phyloP scores from a whole-genome alignment of 2,888 invertebrate species.

The Thelaira solivaga region DNA sequence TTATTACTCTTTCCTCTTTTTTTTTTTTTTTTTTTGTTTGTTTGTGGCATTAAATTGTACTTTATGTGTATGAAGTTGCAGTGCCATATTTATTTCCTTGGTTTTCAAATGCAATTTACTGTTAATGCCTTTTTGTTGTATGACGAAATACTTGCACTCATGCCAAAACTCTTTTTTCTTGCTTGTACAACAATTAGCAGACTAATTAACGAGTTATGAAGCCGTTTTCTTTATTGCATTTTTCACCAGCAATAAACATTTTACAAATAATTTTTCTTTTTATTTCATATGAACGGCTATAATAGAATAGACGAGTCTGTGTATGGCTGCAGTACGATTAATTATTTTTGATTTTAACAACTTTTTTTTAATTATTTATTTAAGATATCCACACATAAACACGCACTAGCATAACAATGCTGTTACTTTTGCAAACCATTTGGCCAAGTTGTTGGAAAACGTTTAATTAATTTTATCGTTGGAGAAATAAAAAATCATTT shows the following conservation, averaged over 20 bases:
- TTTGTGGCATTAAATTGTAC: conserved; percentile 26
- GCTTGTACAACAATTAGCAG: conserved; percentile 35
- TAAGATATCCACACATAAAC: too few species aligned
- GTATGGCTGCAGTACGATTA: neutral
- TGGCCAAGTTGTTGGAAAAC: too few species aligned
- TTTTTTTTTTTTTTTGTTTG: conserved; percentile 4
- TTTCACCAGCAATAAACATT: neutral
- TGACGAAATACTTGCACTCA: conserved; percentile 14
- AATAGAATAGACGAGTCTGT: neutral
- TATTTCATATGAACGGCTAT: neutral
- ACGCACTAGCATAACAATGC: too few species aligned
- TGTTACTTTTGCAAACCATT: too few species aligned
- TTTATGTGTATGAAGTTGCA: conserved; percentile 32
- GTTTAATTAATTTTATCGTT: too few species aligned
- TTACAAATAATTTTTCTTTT: neutral
- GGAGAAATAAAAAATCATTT: too few species aligned
- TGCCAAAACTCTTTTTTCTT: conserved; percentile 2
- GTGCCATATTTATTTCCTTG: conserved; percentile 27
- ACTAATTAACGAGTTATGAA: conserved; percentile 44
- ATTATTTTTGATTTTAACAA: too few species aligned
- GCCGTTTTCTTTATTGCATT: neutral
- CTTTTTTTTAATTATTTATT: too few species aligned
- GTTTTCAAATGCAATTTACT: conserved; percentile 38
- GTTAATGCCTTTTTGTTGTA: conserved; percentile 40
- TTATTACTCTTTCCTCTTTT: neutral